phyloP scores from a whole-genome alignment of 1,140 invertebrate genomes.

The Asobara japonica region DNA sequence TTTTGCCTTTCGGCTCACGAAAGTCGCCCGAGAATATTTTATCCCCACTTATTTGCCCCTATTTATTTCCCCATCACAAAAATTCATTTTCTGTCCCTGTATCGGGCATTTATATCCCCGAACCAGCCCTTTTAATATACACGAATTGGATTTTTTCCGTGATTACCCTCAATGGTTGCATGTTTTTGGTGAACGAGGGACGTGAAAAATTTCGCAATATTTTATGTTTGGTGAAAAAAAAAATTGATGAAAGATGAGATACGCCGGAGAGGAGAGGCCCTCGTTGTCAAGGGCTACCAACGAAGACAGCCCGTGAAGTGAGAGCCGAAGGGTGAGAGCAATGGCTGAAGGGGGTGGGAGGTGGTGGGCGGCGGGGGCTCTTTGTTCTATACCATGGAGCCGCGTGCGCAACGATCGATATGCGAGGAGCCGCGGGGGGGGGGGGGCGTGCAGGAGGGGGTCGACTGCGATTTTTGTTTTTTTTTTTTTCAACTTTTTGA shows the following conservation, averaged over 20 bases:
- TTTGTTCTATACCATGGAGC: slow-evolving; percentile 32
- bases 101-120: no score
- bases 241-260: slow-evolving; percentile 7
- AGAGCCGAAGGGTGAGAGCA: background rate
- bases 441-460: background rate
- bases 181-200: no score
- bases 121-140: no score
- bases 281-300: slow-evolving; percentile 40
- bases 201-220: no score
- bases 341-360: background rate
- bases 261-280: slow-evolving; percentile 17
- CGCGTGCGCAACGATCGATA: slow-evolving; percentile 31
- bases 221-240: slow-evolving; percentile 5
- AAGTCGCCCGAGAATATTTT: no score
- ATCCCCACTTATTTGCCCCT: no score
- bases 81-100: no score
- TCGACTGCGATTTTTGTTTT: slow-evolving; percentile 11
- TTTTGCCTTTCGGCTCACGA: no score
- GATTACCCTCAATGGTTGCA: no score
- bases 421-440: slow-evolving; percentile 20
- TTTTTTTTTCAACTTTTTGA: slow-evolving; percentile 8
- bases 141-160: no score
- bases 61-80: no score
- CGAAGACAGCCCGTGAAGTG: slow-evolving; percentile 29
- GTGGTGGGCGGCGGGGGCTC: slow-evolving; percentile 7